Percentiles rank a stretch among this genome's conserved stretches.
Conservation (phyloP, 2,113 vertebrate species). For the Etheostoma cragini region DNA sequence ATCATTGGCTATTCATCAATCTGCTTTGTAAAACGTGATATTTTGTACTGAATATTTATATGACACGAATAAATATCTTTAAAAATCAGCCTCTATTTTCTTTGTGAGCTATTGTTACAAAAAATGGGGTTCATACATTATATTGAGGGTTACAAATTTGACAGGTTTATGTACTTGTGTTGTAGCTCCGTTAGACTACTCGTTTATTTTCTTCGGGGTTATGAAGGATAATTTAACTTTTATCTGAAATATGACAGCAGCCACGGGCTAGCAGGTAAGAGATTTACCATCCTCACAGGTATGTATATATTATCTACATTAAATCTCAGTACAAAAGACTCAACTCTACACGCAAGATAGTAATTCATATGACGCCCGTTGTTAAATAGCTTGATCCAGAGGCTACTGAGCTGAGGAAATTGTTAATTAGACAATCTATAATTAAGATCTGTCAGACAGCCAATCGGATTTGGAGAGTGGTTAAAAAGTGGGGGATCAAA, state of each 20-base stretch:
- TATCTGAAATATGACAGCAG: slow-evolving; percentile 20
- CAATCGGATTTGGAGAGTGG: slow-evolving; percentile 67
- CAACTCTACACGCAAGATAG: slow-evolving; percentile 36
- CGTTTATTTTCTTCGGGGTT: not conserved
- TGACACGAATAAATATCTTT: slow-evolving; percentile 91
- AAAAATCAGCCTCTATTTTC: slow-evolving; percentile 61
- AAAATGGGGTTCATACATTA: not conserved
- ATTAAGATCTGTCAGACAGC: slow-evolving; percentile 77
- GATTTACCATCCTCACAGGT: slow-evolving; percentile 36
- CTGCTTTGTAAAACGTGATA: slow-evolving; percentile 96
- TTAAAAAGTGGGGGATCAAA: not conserved
- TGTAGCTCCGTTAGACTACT: not conserved
- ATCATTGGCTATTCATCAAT: slow-evolving; percentile 81
- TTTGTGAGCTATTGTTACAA: not conserved
- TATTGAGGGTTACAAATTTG: not conserved
- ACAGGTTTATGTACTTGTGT: not conserved
- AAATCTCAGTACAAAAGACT: slow-evolving; percentile 45
- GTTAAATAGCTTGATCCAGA: slow-evolving; percentile 67
- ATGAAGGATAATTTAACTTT: not conserved
- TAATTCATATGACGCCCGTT: slow-evolving; percentile 43
- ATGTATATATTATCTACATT: slow-evolving; percentile 34
- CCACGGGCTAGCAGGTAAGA: slow-evolving; percentile 23
- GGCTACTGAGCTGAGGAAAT: slow-evolving; percentile 70
- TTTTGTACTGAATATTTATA: slow-evolving; percentile 99
- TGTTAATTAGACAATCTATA: slow-evolving; percentile 84